These are phyloP conservation scores for Acleris emargana DNA, from an alignment of 2,888 invertebrate species.

Conservation along the genomic window DNA sequence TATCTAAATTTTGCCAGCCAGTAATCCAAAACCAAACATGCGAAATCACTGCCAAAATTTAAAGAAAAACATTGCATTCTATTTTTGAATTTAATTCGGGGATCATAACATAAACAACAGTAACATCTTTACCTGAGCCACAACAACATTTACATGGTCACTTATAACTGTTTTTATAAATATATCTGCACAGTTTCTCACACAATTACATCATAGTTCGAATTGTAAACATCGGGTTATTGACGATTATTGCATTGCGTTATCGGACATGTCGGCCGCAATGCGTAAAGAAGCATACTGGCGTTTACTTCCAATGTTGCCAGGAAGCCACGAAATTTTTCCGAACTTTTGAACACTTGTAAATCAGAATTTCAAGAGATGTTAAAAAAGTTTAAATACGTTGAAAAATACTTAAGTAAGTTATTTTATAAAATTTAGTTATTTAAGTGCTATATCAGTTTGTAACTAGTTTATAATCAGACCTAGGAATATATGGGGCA, in stretches of 20 bases:
- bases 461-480: no score
- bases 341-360: neutral
- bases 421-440: no score
- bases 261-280: conserved; percentile 17
- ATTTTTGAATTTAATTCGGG: neutral
- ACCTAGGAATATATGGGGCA: no score
- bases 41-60: neutral
- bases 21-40: neutral
- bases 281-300: conserved; percentile 27
- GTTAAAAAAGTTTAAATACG: no score
- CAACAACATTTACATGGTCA: conserved; percentile 3
- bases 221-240: conserved; percentile 24
- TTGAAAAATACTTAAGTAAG: no score
- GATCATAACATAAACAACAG: neutral
- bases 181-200: neutral
- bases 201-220: conserved; percentile 14
- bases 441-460: no score
- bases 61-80: conserved; percentile 3
- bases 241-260: neutral
- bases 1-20: neutral
- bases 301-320: conserved; percentile 7
- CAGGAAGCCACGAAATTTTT: neutral
- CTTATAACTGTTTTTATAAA: neutral
- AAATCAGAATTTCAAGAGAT: no score
- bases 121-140: neutral